phyloP scores from a whole-genome alignment of 2,888 invertebrate species.

The Teleiodes luculella region DNA sequence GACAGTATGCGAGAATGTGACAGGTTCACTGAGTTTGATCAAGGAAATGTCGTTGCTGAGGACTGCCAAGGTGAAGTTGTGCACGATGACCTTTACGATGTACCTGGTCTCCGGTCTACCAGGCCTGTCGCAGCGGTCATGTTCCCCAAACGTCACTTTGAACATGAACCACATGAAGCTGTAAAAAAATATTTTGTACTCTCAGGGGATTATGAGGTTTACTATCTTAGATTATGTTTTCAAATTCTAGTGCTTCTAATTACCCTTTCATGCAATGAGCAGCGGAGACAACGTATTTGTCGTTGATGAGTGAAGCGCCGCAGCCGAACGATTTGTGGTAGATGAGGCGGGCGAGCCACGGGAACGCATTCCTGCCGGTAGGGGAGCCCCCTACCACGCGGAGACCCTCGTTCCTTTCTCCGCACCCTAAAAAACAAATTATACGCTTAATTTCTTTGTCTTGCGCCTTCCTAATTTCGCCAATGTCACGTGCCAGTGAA shows the following conservation, averaged over 20 bases:
- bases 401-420: conserved; percentile 87
- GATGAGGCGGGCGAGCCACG: conserved; percentile 91
- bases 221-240: too few species aligned
- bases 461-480: too few species aligned
- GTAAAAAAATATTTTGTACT: too few species aligned
- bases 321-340: conserved; percentile 94
- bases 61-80: conserved; percentile 88
- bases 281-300: conserved; percentile 91
- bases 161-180: conserved; percentile 96
- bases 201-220: too few species aligned
- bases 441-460: too few species aligned
- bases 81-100: conserved; percentile 84
- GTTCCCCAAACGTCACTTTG: conserved; percentile 91
- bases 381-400: conserved; percentile 90
- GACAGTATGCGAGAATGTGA: conserved; percentile 86
- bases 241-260: too few species aligned
- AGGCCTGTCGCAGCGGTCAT: conserved; percentile 86
- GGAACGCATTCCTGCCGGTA: conserved; percentile 87
- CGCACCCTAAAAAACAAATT: conserved; percentile 80
- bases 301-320: conserved; percentile 92
- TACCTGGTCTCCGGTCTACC: conserved; percentile 83
- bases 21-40: conserved; percentile 85
- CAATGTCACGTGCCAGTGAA: too few species aligned
- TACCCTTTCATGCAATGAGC: conserved; percentile 95
- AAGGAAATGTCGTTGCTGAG: conserved; percentile 92